phyloP scores from a whole-genome alignment of 35 echinoderm and acorn worm species.

The Anneissia japonica region DNA sequence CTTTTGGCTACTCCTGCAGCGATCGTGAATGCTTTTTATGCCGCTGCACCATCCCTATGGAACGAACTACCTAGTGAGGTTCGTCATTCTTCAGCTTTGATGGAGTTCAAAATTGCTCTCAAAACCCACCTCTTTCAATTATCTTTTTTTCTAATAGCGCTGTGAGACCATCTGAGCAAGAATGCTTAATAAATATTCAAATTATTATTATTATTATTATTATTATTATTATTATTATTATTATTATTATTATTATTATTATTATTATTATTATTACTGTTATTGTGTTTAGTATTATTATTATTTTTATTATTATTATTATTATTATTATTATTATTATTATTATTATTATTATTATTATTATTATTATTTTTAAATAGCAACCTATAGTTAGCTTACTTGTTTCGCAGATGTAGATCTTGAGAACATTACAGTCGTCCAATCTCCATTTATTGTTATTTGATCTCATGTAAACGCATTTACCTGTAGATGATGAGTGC shows the following conservation, averaged over 20 bases:
- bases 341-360: not conserved
- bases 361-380: not conserved
- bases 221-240: not conserved
- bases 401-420: no score
- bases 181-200: no score
- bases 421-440: no score
- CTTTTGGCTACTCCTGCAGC: no score
- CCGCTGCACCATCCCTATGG: not conserved
- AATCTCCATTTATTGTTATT: no score
- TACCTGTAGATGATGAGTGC: no score
- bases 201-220: not conserved
- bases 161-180: no score
- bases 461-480: no score
- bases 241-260: not conserved
- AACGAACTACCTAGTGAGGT: not conserved
- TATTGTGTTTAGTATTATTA: not conserved
- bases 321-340: not conserved
- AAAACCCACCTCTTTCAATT: not conserved
- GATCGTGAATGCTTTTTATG: no score
- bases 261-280: not conserved
- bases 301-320: not conserved
- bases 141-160: not conserved
- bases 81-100: not conserved
- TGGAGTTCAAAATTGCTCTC: not conserved
- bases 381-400: no score